phyloP scores from a whole-genome alignment of 2,797 vertebrate genomes.

The Coracias cyanogaster region DNA sequence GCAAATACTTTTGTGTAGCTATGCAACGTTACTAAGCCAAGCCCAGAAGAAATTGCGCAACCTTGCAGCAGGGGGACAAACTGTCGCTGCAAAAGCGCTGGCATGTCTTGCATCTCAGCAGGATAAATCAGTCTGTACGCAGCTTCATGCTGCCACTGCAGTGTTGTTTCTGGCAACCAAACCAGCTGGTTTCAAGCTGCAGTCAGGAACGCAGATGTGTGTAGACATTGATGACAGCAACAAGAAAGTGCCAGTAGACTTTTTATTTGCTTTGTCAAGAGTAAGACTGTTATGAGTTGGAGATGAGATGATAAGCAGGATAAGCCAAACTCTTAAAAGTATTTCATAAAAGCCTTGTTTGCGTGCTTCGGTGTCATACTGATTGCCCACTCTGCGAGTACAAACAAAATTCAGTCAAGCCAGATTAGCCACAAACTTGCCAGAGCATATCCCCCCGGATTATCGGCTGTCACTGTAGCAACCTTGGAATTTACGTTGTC shows the following conservation, averaged over 20 bases:
- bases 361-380: fast-evolving
- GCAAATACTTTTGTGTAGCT: neutral
- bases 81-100: neutral
- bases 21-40: neutral
- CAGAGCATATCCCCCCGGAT: neutral
- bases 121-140: neutral
- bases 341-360: neutral
- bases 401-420: neutral
- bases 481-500: fast-evolving
- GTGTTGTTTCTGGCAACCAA: neutral
- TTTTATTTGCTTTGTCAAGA: neutral
- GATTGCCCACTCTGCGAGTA: neutral
- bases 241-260: neutral
- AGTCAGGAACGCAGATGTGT: fast-evolving
- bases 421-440: neutral
- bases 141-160: neutral
- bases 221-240: fast-evolving
- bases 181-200: neutral
- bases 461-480: neutral
- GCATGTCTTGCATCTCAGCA: neutral
- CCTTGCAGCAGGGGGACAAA: neutral
- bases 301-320: neutral
- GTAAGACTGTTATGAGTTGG: fast-evolving
- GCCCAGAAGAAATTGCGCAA: neutral
- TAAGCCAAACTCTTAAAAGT: neutral